A percentile compares a stretch with the other conserved stretches of the same genome.
Evolutionary conservation across 2,113 vertebrate genomes (phyloP).

Genomic region (Polypterus senegalus): DNA sequence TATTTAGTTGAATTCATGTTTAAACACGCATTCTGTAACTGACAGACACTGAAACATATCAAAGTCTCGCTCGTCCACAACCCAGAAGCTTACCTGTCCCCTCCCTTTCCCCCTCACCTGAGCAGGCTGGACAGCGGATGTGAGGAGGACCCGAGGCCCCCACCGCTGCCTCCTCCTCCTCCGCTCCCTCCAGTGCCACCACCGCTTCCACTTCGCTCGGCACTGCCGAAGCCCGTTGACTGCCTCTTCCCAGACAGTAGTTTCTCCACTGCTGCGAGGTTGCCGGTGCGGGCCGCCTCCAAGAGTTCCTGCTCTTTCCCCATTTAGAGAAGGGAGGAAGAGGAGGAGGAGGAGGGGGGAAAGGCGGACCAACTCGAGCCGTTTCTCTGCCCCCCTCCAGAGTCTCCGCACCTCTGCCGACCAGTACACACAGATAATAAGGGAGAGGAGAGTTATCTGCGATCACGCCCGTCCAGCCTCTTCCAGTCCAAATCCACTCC

Average conservation of each 20-base stretch:
- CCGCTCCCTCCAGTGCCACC: conserved; percentile 44
- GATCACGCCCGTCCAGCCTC: no score
- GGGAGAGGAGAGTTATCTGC: no score
- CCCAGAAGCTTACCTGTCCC: conserved; percentile 5
- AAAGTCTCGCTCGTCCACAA: not conserved
- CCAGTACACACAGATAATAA: no score
- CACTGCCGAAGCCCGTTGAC: conserved; percentile 52
- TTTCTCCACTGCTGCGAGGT: conserved; percentile 85
- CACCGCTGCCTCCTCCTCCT: conserved; percentile 33
- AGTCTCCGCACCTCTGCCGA: not conserved
- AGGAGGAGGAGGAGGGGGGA: conserved; percentile 19
- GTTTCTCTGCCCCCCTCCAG: conserved; percentile 26
- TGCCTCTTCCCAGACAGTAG: conserved; percentile 80
- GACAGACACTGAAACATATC: no score
- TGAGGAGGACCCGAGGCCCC: conserved; percentile 42
- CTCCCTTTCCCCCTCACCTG: conserved; percentile 48
- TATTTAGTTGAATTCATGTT: no score
- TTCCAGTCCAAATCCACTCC: conserved; percentile 8
- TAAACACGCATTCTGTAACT: no score
- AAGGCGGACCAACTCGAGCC: conserved; percentile 1
- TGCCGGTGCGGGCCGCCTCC: conserved; percentile 87
- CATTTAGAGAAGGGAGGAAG: conserved; percentile 49
- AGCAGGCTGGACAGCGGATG: conserved; percentile 83
- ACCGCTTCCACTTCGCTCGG: conserved; percentile 29
- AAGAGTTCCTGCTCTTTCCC: conserved; percentile 95